Evolutionary conservation across 2,113 vertebrate species (phyloP).

Genomic region (Paracanthobrama guichenoti): DNA sequence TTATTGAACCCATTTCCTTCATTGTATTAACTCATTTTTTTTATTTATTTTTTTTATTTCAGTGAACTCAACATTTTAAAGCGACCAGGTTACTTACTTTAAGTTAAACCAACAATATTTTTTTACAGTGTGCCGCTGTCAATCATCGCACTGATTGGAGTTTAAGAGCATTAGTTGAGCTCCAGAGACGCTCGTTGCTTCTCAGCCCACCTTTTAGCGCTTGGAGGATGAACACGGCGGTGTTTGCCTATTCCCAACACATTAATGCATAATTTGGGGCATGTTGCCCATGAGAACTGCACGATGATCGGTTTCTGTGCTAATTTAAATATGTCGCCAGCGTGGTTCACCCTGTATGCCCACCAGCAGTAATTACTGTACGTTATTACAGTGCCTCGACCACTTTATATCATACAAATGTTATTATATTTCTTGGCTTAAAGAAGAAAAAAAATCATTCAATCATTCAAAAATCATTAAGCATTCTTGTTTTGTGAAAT

Average conservation of each 20-base stretch:
- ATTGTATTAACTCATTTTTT: too few species aligned
- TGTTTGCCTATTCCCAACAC: conserved; percentile 7
- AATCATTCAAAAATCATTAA: too few species aligned
- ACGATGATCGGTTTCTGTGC: neutral
- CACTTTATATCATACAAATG: neutral
- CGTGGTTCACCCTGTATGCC: neutral
- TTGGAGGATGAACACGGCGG: too few species aligned
- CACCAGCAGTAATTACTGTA: conserved; percentile 12
- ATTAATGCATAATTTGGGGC: conserved; percentile 24
- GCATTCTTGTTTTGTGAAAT: too few species aligned
- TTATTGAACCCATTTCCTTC: too few species aligned
- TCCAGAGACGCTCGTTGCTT: neutral
- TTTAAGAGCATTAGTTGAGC: conserved; percentile 1
- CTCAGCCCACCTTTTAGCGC: neutral
- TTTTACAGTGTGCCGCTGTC: too few species aligned
- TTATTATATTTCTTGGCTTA: neutral
- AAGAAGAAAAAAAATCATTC: neutral
- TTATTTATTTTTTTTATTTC: too few species aligned
- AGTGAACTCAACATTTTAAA: too few species aligned
- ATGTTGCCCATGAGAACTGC: neutral
- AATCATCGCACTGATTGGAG: neutral
- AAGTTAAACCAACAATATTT: too few species aligned
- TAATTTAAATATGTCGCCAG: neutral
- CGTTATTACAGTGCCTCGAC: neutral
- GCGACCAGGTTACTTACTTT: too few species aligned